Base-by-base conservation (phyloP, 2,888 invertebrate species). In the Lomographa bimaculata region DNA sequence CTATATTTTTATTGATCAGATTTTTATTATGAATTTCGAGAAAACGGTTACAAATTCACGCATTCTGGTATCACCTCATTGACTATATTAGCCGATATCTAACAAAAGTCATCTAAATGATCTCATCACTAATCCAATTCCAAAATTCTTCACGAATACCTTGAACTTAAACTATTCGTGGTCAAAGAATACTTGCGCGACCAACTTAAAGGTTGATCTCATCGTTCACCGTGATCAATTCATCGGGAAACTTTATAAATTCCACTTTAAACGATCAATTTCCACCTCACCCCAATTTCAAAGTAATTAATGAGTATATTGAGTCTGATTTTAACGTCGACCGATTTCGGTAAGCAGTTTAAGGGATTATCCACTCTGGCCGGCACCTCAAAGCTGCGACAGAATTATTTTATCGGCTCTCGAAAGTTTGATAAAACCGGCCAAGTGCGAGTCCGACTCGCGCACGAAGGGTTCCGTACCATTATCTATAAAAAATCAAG, bases 291-390 rank as follows among this genome's bases (percentile, higher is more conserved):
- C 37, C 43, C 41, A 37, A 47, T 36, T 26, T 35, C 16, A 53
- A 58, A 50, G 50, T 50, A 47, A 42, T 48, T 59, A 44, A 48
- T 48, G 52, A 54, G 33, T 51, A 52, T 58, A 46, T 44, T 51
- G 50, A 40, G 48, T 43, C 46, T 45, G 48, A 54, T 47, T 54
- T 44, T 52, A 52, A 46, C 49, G 46, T 34, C 29, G 30, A 36
- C 48, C 38, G 45, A 39, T 49, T 54, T 50, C 12, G 46, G 42
- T 46, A 43, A 49, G 45, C 39, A 43, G 47, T 47, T 49, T 49
- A 51, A 45, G 34, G 46, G 46, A 46, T 53, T 47, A 53, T 50
- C 50, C 50, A 47, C 38, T 47, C 32, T 23, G 23, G 25, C 14
- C 38, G 34, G 40, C 43, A 27, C 40, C 50, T 49, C 43, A 38